A percentile compares a stretch with the other conserved stretches of the same genome.
Evolutionary conservation across 2,888 invertebrate genomes (phyloP).

Genomic region (Drosophila robusta): DNA sequence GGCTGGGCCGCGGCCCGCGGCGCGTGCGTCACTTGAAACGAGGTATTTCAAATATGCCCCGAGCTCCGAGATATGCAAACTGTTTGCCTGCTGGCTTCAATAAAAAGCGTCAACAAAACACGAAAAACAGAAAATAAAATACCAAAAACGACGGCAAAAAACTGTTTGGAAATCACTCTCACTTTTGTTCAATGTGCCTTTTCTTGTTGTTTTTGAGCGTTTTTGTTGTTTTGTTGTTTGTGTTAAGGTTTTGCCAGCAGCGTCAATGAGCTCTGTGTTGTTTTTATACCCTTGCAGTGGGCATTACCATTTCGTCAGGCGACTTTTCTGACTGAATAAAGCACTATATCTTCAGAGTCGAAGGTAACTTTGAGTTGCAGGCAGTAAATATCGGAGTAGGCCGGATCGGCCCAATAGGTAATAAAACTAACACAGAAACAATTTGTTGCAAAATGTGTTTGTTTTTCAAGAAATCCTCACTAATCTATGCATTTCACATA

Average conservation of each 20-base stretch:
- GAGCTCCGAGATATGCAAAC: slow-evolving; percentile 43
- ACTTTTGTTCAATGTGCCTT: slow-evolving; percentile 77
- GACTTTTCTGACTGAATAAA: neutral
- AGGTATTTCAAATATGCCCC: slow-evolving; percentile 56
- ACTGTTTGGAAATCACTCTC: slow-evolving; percentile 82
- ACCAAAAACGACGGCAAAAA: slow-evolving; percentile 32
- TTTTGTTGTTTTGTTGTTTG: slow-evolving; percentile 35
- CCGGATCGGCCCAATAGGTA: too few species aligned
- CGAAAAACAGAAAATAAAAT: slow-evolving; percentile 20
- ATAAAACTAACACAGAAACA: too few species aligned
- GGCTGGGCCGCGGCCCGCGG: slow-evolving; percentile 22
- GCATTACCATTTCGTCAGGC: slow-evolving; percentile 19
- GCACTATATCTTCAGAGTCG: too few species aligned
- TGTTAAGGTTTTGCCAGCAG: slow-evolving; percentile 53
- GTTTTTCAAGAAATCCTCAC: too few species aligned
- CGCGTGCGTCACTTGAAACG: slow-evolving; percentile 56
- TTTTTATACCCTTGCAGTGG: slow-evolving; percentile 13
- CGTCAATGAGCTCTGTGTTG: slow-evolving; percentile 50
- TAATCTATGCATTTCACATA: too few species aligned
- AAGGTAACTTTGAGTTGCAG: too few species aligned
- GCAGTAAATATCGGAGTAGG: too few species aligned
- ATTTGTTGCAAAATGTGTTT: neutral
- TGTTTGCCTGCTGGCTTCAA: slow-evolving; percentile 39
- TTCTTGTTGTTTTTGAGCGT: slow-evolving; percentile 28
- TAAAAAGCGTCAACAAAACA: slow-evolving; percentile 34